These are phyloP conservation scores for Rhineura floridana DNA, from an alignment of 2,113 vertebrate genomes.

Conservation along the genomic window DNA sequence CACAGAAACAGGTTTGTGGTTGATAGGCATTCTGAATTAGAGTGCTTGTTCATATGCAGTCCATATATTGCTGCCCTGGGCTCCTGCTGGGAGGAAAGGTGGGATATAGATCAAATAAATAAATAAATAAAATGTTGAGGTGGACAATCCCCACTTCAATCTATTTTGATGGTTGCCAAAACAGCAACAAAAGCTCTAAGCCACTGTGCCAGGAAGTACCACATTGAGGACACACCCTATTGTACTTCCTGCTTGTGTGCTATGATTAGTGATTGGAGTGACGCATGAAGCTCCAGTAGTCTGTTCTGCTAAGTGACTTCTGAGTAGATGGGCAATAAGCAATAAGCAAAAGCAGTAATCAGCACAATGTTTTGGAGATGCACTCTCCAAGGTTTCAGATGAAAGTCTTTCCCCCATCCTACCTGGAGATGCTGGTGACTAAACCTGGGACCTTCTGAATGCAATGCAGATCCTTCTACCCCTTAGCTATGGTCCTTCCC, in stretches of 20 bases:
- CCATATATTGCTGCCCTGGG: no score
- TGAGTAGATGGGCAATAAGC: neutral
- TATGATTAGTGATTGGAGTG: neutral
- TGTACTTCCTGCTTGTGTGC: neutral
- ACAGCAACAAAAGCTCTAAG: neutral
- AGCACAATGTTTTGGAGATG: neutral
- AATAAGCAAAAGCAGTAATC: neutral
- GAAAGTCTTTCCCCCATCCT: no score
- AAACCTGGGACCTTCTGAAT: no score
- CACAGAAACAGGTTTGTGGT: neutral
- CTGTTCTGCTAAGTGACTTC: neutral
- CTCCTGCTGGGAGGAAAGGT: no score
- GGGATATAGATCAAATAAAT: no score
- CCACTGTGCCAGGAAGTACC: neutral
- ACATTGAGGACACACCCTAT: neutral
- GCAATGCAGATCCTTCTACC: no score
- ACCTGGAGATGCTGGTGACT: no score
- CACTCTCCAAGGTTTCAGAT: no score
- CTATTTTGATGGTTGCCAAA: no score
- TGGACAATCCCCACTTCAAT: neutral
- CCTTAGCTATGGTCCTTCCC: neutral
- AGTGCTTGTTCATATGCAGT: neutral
- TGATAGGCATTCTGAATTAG: neutral
- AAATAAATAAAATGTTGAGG: no score
- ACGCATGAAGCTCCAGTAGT: neutral